Conservation (phyloP, 92 coral and sea anemone genomes). For the Porites lobata region DNA sequence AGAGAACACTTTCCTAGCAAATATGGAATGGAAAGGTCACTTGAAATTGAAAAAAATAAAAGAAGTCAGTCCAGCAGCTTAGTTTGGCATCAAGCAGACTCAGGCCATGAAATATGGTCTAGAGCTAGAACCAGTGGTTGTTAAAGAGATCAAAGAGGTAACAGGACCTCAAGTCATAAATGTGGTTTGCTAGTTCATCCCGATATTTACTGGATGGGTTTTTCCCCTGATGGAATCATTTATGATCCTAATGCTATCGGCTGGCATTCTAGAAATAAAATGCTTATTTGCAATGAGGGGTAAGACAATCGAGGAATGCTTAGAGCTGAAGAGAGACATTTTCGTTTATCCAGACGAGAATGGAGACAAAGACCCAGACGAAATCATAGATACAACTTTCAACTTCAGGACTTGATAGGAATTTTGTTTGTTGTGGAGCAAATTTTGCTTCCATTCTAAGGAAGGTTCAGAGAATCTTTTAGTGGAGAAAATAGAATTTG, state of each 20-base stretch:
- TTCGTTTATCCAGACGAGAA: too few species aligned
- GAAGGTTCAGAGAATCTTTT: too few species aligned
- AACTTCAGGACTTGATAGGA: constrained; percentile 37
- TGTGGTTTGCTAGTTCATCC: constrained; percentile 44
- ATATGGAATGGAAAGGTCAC: too few species aligned
- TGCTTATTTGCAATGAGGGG: constrained; percentile 34
- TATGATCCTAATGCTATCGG: constrained; percentile 45
- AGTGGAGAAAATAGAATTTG: too few species aligned
- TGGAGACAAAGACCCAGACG: not conserved
- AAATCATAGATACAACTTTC: constrained; percentile 31
- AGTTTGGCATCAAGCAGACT: too few species aligned
- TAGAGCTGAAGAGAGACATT: constrained; percentile 33
- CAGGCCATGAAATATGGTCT: constrained; percentile 22
- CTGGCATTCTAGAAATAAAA: constrained; percentile 45
- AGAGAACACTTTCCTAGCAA: too few species aligned
- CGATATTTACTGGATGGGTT: constrained; percentile 49
- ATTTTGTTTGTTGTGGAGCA: constrained; percentile 39
- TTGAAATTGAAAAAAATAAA: too few species aligned
- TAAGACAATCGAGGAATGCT: constrained; percentile 41
- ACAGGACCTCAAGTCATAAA: constrained; percentile 45
- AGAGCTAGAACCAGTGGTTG: constrained; percentile 36
- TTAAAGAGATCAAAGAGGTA: constrained; percentile 35
- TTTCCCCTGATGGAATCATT: constrained; percentile 36
- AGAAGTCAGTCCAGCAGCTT: too few species aligned
- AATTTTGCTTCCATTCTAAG: constrained; percentile 18